Conservation (phyloP, 2,797 vertebrate genomes). For the Rhinoraja longicauda region DNA sequence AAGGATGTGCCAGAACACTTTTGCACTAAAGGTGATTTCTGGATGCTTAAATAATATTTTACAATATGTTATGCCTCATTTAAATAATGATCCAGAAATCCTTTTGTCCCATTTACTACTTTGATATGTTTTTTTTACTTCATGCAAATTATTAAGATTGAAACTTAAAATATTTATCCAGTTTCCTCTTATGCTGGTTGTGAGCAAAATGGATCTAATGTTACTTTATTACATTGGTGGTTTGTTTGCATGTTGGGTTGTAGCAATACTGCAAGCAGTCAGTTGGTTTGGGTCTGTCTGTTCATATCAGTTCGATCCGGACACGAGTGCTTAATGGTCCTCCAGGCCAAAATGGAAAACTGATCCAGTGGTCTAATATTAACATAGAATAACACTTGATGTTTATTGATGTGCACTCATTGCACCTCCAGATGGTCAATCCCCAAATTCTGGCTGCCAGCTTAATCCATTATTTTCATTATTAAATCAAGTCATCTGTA, state of each 20-base stretch:
- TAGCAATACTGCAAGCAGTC: slow-evolving; percentile 35
- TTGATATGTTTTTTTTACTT: not conserved
- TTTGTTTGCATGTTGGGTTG: slow-evolving; percentile 11
- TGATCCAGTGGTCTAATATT: slow-evolving; percentile 90
- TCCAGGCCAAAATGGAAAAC: slow-evolving; percentile 78
- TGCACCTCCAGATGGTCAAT: slow-evolving; percentile 53
- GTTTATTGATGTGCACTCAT: slow-evolving; percentile 81
- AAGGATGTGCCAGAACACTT: not conserved
- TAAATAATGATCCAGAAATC: not conserved
- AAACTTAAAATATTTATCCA: slow-evolving; percentile 12
- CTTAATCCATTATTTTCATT: slow-evolving; percentile 74
- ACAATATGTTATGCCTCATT: not conserved
- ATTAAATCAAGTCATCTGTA: slow-evolving; percentile 73
- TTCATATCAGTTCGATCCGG: slow-evolving; percentile 69
- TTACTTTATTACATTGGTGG: not conserved
- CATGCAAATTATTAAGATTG: not conserved
- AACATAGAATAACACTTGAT: slow-evolving; percentile 76
- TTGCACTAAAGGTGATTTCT: not conserved
- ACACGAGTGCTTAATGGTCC: slow-evolving; percentile 82
- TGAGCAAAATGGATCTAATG: not conserved
- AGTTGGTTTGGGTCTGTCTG: slow-evolving; percentile 55
- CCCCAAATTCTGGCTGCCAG: slow-evolving; percentile 65
- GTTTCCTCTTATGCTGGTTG: not conserved
- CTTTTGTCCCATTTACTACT: not conserved
- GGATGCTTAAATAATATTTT: not conserved